Conservation (phyloP, 2,797 vertebrate genomes). For the Lerista edwardsae region DNA sequence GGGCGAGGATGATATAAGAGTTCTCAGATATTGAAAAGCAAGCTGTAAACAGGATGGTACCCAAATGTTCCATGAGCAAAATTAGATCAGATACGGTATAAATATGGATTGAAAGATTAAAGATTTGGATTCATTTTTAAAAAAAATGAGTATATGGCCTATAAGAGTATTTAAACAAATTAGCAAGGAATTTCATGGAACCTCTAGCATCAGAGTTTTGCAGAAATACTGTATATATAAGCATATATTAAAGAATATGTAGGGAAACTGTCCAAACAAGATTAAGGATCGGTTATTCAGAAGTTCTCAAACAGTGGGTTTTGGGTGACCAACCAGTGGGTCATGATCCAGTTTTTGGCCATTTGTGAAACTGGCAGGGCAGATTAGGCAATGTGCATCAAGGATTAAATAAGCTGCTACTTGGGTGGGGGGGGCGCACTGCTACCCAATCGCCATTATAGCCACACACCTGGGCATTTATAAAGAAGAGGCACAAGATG, state of each 20-base stretch:
- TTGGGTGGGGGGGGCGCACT: too few species aligned
- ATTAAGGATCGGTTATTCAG: too few species aligned
- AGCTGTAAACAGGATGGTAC: background rate
- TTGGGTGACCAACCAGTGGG: too few species aligned
- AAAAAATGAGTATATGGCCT: background rate
- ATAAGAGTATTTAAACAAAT: background rate
- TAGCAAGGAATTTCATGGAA: background rate
- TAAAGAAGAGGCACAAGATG: too few species aligned
- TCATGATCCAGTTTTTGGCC: too few species aligned
- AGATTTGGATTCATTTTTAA: background rate
- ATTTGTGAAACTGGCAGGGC: too few species aligned
- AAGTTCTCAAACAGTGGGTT: too few species aligned
- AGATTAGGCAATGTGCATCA: too few species aligned
- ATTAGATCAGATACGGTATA: background rate
- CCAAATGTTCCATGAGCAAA: slow-evolving; percentile 7
- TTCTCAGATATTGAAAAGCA: background rate
- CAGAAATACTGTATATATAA: background rate
- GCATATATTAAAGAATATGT: background rate
- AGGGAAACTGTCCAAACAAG: background rate
- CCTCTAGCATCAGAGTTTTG: background rate
- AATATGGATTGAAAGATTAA: background rate
- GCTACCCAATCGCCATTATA: too few species aligned
- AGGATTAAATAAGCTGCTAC: too few species aligned
- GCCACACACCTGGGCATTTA: too few species aligned
- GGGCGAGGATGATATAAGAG: background rate